These are phyloP conservation scores for Ctena decussata DNA, from an alignment of 2,888 invertebrate species.

Conservation along the genomic window DNA sequence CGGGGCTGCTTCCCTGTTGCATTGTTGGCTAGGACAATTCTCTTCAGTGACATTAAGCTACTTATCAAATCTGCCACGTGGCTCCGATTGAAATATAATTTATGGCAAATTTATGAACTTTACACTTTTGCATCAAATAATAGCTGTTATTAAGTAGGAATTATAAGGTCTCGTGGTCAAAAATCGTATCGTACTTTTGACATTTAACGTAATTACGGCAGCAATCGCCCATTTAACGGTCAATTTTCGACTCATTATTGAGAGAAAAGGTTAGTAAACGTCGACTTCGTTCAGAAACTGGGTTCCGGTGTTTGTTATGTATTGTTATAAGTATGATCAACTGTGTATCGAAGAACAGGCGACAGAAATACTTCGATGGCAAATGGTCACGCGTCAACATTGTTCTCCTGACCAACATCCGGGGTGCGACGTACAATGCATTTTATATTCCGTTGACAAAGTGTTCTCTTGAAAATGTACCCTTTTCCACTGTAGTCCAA, in stretches of 20 bases:
- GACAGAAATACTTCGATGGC: background rate
- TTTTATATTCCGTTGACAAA: no score
- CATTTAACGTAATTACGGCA: constrained; percentile 62
- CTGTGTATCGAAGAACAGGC: background rate
- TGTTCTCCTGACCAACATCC: no score
- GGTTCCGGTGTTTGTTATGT: background rate
- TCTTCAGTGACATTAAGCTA: no score
- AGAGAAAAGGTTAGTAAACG: background rate
- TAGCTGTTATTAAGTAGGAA: background rate
- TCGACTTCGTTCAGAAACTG: background rate
- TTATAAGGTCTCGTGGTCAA: constrained; percentile 1
- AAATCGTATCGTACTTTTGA: constrained; percentile 24
- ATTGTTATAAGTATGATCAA: background rate
- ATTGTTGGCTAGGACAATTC: no score
- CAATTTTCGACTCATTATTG: constrained; percentile 58
- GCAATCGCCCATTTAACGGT: constrained; percentile 67
- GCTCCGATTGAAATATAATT: constrained; percentile 7
- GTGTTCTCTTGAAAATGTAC: no score
- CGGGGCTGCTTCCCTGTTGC: no score
- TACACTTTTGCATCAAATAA: background rate
- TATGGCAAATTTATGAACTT: constrained; percentile 13
- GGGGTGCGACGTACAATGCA: no score
- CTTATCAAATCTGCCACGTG: constrained; percentile 1
- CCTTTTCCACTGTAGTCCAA: no score
- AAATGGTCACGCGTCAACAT: no score